phyloP scores from a whole-genome alignment of 2,113 vertebrate genomes.

The Rattus rattus region DNA sequence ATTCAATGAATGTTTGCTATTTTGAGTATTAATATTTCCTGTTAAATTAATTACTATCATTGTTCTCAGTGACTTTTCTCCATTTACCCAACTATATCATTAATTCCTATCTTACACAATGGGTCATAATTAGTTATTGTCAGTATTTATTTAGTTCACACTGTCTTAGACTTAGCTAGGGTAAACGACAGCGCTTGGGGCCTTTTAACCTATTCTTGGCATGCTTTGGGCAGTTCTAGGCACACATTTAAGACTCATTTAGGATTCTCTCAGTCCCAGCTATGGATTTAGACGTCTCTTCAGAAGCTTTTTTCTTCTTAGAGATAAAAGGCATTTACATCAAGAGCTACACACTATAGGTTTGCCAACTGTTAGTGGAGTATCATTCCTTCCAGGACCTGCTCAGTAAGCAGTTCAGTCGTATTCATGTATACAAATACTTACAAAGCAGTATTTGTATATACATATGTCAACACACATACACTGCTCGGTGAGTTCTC shows the following conservation, averaged over 20 bases:
- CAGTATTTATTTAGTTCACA: not conserved
- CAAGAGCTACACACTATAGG: not conserved
- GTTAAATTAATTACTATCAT: conserved; percentile 11
- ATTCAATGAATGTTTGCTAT: not conserved
- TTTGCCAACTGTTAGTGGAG: not conserved
- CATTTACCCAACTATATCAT: not conserved
- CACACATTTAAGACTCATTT: not conserved
- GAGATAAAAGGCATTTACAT: not conserved
- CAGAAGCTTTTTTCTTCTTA: not conserved
- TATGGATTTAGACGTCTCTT: not conserved
- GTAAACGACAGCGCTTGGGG: not conserved
- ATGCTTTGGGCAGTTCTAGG: conserved; percentile 51
- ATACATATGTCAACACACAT: not conserved
- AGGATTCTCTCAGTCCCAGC: not conserved
- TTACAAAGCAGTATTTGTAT: not conserved
- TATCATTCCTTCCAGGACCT: not conserved
- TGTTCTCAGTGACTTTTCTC: conserved; percentile 8
- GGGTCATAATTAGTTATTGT: not conserved
- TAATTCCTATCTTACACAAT: not conserved
- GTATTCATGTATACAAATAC: not conserved
- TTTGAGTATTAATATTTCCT: conserved; percentile 21
- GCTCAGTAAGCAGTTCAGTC: not conserved
- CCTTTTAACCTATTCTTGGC: not conserved
- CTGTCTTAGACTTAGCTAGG: not conserved
- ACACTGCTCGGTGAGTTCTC: not conserved